phyloP scores from a whole-genome alignment of 2,888 invertebrate genomes.

The Girardia tigrina region DNA sequence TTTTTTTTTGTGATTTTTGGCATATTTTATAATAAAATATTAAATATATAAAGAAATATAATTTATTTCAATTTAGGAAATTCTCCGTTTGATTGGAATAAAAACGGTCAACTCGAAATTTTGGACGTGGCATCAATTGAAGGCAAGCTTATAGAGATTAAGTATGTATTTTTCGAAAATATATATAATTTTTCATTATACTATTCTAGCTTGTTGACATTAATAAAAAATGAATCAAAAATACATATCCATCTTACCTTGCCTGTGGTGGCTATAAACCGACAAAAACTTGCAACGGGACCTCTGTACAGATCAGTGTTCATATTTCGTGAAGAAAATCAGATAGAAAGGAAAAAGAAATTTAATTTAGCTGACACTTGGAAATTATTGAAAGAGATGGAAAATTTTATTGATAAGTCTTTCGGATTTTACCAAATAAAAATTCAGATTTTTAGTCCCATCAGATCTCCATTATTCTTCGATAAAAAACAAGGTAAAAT shows the following conservation, averaged over 20 bases:
- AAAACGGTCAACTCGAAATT: background rate
- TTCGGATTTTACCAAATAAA: background rate
- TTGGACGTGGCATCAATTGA: background rate
- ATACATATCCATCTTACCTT: background rate
- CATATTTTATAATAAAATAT: no score
- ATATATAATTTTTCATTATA: no score
- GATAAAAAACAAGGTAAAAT: conserved; percentile 16
- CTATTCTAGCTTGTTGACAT: background rate
- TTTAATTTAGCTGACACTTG: conserved; percentile 5
- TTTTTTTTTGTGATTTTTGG: no score
- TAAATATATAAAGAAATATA: background rate
- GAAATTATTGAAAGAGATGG: background rate
- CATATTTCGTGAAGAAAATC: background rate
- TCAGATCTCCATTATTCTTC: background rate
- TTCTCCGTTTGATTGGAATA: conserved; percentile 16
- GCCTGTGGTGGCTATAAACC: background rate
- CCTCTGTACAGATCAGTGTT: conserved; percentile 5
- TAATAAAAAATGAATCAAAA: conserved; percentile 8
- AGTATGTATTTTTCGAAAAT: background rate
- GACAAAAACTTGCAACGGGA: background rate
- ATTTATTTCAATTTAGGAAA: background rate
- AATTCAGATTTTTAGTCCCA: background rate
- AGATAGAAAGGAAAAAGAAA: background rate
- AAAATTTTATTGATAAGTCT: background rate
- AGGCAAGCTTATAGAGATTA: background rate